Conservation (phyloP, 2,113 vertebrate species). For the Damaliscus lunatus region DNA sequence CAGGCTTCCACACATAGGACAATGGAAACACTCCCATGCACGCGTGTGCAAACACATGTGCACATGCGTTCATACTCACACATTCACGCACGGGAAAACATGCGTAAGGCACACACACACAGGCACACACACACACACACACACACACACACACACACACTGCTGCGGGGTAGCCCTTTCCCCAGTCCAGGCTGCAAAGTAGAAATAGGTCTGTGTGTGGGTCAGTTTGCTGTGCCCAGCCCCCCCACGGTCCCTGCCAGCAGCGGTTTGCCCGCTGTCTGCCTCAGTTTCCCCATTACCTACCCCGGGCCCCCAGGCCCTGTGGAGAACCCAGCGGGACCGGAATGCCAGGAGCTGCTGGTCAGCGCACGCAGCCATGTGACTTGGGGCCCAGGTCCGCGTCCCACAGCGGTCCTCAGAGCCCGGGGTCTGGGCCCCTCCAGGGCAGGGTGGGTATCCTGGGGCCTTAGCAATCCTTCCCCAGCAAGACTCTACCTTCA, state of each 20-base stretch:
- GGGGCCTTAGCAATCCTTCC: neutral
- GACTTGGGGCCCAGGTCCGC: neutral
- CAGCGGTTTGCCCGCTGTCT: too few relatives aligned
- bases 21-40: neutral
- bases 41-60: rapidly evolving
- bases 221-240: too few relatives aligned
- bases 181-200: too few relatives aligned
- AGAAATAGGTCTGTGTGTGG: rapidly evolving
- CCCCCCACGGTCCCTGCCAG: rapidly evolving
- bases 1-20: rapidly evolving
- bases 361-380: rapidly evolving
- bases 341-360: neutral
- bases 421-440: neutral
- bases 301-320: neutral
- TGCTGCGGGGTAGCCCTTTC: rapidly evolving
- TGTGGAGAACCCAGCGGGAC: neutral
- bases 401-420: neutral
- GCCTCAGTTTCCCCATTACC: neutral
- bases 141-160: rapidly evolving
- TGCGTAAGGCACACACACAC: too few relatives aligned
- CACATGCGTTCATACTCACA: neutral
- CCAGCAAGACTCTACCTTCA: neutral
- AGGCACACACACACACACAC: too few relatives aligned
- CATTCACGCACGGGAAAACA: neutral
- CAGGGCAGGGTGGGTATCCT: too few relatives aligned